These are phyloP conservation scores for Triplophysa tibetana DNA, from an alignment of 2,113 vertebrate genomes.

Conservation along the genomic window DNA sequence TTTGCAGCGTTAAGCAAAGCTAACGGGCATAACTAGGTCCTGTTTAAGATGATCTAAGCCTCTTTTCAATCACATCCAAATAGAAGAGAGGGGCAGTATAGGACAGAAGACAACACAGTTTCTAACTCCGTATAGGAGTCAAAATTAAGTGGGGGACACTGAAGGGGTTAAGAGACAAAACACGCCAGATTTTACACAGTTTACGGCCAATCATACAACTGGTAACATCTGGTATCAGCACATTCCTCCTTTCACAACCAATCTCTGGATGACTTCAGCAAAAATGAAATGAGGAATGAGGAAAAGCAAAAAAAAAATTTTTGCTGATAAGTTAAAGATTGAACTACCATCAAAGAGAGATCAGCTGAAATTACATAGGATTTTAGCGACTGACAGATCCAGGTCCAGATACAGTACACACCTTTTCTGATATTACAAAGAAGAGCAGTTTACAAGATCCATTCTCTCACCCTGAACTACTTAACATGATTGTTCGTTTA, in stretches of 20 bases:
- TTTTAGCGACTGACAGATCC: too few species aligned
- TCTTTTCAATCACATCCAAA: neutral
- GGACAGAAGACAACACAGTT: slow-evolving; percentile 5
- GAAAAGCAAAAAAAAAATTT: neutral
- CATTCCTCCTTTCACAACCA: slow-evolving; percentile 12
- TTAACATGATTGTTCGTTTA: too few species aligned
- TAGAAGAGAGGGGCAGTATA: slow-evolving; percentile 22
- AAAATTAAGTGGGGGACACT: neutral
- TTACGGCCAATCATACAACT: neutral
- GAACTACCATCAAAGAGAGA: neutral
- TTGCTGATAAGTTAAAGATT: neutral
- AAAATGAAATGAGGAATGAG: neutral
- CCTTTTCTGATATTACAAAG: neutral
- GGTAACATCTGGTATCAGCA: slow-evolving; percentile 42
- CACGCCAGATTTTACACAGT: slow-evolving; percentile 4
- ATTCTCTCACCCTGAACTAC: too few species aligned
- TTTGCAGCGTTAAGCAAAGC: too few species aligned
- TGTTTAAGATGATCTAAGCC: slow-evolving; percentile 52
- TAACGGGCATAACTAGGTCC: too few species aligned
- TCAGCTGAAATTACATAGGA: too few species aligned
- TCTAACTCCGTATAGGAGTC: neutral
- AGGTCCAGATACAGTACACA: too few species aligned
- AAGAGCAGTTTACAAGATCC: neutral
- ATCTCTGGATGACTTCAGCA: neutral
- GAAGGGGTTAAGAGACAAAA: neutral